Percentiles rank a stretch among this genome's conserved stretches.
Evolutionary conservation across 2,113 vertebrate genomes (phyloP).

Genomic region (Rhabdornis inornatus): DNA sequence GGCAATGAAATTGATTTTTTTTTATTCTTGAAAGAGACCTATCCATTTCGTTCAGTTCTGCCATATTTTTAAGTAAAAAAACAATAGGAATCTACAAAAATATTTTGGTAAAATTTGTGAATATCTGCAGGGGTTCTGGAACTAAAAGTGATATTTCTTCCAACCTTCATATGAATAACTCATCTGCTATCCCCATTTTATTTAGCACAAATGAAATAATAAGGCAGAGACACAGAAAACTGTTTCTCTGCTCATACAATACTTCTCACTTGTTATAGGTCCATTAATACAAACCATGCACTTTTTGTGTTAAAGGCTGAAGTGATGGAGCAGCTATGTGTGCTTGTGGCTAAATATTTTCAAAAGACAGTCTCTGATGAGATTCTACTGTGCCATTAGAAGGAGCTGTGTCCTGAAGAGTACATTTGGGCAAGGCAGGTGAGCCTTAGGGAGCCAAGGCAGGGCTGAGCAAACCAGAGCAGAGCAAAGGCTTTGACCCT

Average conservation of each 20-base stretch:
- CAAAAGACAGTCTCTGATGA: neutral
- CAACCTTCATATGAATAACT: constrained; percentile 61
- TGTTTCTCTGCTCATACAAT: constrained; percentile 22
- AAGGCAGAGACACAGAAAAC: constrained; percentile 43
- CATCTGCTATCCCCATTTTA: constrained; percentile 24
- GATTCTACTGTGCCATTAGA: neutral
- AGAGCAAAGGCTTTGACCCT: neutral
- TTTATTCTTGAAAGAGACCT: constrained; percentile 70
- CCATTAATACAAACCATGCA: constrained; percentile 52
- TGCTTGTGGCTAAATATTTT: neutral
- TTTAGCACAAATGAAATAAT: constrained; percentile 69
- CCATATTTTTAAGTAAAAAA: constrained; percentile 74
- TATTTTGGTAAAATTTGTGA: constrained; percentile 74
- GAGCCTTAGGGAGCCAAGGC: neutral
- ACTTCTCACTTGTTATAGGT: constrained; percentile 17
- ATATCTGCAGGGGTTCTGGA: constrained; percentile 60
- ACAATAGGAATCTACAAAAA: constrained; percentile 72
- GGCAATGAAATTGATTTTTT: constrained; percentile 76
- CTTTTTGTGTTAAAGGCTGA: neutral
- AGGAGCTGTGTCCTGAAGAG: neutral
- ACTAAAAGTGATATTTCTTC: constrained; percentile 60
- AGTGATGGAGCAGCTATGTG: neutral
- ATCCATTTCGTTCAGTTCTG: constrained; percentile 71
- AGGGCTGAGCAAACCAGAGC: neutral
- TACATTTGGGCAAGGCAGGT: neutral